Conservation (phyloP, 2,113 vertebrate genomes). For the Silurus meridionalis region DNA sequence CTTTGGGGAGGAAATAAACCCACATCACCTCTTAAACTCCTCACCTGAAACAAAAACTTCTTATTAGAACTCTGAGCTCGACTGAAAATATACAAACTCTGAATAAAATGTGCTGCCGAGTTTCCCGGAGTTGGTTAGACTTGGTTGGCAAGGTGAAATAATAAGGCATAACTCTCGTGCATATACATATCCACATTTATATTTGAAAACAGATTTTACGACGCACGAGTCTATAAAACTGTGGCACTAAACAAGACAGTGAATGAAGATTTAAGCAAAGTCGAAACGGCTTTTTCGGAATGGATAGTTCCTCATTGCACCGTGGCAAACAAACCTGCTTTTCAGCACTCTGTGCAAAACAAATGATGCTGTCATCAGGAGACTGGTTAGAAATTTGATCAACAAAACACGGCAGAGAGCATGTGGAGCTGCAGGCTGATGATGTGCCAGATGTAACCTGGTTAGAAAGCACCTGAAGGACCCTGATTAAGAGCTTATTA, state of each 20-base stretch:
- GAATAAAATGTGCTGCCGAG: neutral
- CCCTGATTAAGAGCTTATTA: slow-evolving; percentile 56
- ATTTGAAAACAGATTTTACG: slow-evolving; percentile 9
- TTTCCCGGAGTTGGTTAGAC: neutral
- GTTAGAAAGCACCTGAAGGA: slow-evolving; percentile 52
- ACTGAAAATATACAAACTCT: neutral
- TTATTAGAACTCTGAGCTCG: slow-evolving; percentile 57
- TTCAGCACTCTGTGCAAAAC: slow-evolving; percentile 44
- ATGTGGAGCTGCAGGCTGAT: slow-evolving; percentile 51
- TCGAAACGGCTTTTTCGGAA: neutral
- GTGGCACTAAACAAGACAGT: neutral
- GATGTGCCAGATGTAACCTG: slow-evolving; percentile 53
- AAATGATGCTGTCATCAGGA: slow-evolving; percentile 52
- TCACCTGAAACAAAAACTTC: slow-evolving; percentile 59
- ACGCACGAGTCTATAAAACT: neutral
- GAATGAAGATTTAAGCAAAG: slow-evolving; percentile 19
- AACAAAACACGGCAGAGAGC: slow-evolving; percentile 36
- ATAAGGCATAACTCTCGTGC: neutral
- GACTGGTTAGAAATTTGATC: slow-evolving; percentile 49
- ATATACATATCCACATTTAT: neutral
- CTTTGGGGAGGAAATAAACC: slow-evolving; percentile 67
- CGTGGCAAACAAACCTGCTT: slow-evolving; percentile 42
- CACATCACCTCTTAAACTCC: slow-evolving; percentile 65
- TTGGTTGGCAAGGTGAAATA: neutral
- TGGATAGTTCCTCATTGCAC: slow-evolving; percentile 35